Evolutionary conservation across 2,113 vertebrate genomes (phyloP).

Genomic region (Anarhynchus alexandrinus): DNA sequence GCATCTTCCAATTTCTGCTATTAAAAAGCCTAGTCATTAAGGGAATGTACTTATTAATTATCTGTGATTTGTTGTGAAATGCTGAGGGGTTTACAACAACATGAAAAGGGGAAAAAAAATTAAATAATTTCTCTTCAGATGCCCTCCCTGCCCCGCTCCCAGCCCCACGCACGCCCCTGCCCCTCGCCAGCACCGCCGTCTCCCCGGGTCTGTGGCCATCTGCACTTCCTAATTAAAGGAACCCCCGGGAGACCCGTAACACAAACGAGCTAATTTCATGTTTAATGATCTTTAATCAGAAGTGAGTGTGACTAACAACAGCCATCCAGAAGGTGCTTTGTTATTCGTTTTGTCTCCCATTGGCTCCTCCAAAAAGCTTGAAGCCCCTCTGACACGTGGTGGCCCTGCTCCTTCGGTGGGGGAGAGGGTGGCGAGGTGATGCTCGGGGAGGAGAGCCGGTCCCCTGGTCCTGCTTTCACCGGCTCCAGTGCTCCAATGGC

Average conservation of each 20-base stretch:
- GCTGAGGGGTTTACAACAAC: slow-evolving; percentile 66
- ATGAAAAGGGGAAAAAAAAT: slow-evolving; percentile 47
- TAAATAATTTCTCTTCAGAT: background rate
- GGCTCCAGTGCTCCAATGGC: rapidly evolving
- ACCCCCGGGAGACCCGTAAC: slow-evolving; percentile 69
- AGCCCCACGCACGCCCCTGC: background rate
- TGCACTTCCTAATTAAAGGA: slow-evolving; percentile 69
- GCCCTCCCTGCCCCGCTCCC: background rate
- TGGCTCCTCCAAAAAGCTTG: background rate
- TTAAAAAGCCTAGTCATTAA: slow-evolving; percentile 75
- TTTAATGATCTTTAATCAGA: slow-evolving; percentile 83
- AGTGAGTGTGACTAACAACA: slow-evolving; percentile 67
- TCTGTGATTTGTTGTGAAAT: slow-evolving; percentile 77
- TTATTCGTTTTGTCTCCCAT: slow-evolving; percentile 31
- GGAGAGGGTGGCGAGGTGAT: background rate
- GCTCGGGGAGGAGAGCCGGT: background rate
- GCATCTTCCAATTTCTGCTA: slow-evolving; percentile 72
- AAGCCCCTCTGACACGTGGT: background rate
- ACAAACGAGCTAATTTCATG: slow-evolving; percentile 80
- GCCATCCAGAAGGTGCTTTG: slow-evolving; percentile 71
- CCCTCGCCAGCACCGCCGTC: background rate
- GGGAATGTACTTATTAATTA: slow-evolving; percentile 77
- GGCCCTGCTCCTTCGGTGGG: background rate
- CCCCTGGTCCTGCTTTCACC: background rate
- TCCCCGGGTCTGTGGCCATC: slow-evolving; percentile 65